A percentile compares a stretch with the other conserved stretches of the same genome.
phyloP scores from a whole-genome alignment of 53 echinoderm and acorn worm genomes.

The Paracentrotus lividus region DNA sequence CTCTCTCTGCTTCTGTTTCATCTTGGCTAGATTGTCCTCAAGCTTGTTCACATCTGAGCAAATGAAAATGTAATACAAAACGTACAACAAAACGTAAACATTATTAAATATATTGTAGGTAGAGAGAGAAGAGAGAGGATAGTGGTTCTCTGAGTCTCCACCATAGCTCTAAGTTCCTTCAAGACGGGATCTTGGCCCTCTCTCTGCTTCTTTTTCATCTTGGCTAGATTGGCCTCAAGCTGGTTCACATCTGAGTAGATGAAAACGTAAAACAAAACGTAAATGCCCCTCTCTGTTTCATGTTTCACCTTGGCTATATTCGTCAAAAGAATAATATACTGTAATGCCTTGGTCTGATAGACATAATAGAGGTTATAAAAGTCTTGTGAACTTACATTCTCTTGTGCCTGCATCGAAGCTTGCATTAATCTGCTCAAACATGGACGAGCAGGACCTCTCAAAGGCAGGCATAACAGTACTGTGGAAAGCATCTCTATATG shows the following conservation, averaged over 20 bases:
- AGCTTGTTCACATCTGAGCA: conserved; percentile 86
- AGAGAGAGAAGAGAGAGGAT: background rate
- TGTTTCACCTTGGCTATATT: too few relatives aligned
- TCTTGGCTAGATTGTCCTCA: conserved; percentile 76
- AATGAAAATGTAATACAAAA: background rate
- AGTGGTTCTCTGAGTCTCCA: conserved; percentile 77
- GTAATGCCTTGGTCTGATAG: background rate
- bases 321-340: too few relatives aligned
- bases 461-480: conserved; percentile 90
- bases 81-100: background rate
- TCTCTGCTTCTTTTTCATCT: conserved; percentile 73
- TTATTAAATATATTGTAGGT: too few relatives aligned
- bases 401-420: conserved; percentile 90
- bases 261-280: background rate
- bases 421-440: conserved; percentile 93
- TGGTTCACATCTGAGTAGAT: conserved; percentile 76
- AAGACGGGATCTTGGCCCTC: conserved; percentile 82
- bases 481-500: conserved; percentile 92
- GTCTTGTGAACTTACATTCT: conserved; percentile 82
- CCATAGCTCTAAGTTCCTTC: conserved; percentile 76
- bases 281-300: too few relatives aligned
- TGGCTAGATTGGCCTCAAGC: conserved; percentile 79
- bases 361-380: background rate
- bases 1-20: conserved; percentile 74
- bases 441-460: conserved; percentile 85